A percentile compares a stretch with the other conserved stretches of the same genome.
Conservation (phyloP, 2,888 invertebrate genomes). For the Ischnus inquisitorius region DNA sequence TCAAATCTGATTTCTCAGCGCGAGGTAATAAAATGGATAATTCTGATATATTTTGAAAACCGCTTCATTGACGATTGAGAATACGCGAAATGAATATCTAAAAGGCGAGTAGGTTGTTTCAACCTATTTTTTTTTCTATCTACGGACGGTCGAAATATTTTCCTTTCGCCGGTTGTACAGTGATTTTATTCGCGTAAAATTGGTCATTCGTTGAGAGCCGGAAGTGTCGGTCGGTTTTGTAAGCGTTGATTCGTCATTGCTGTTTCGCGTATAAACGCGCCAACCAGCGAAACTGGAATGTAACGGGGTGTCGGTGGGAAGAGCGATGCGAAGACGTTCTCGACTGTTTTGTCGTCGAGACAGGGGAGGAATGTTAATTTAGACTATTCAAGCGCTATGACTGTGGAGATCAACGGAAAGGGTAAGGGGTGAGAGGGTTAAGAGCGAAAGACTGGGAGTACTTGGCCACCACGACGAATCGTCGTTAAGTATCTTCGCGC, state of each 20-base stretch:
- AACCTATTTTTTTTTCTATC: background rate
- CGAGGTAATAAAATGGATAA: too few species aligned
- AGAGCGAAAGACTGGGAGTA: constrained; percentile 4
- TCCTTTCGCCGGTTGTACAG: constrained; percentile 4
- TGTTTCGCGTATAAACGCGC: constrained; percentile 4
- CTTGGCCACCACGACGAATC: constrained; percentile 17
- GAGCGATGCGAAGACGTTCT: background rate
- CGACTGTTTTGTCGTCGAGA: constrained; percentile 1
- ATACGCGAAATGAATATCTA: background rate
- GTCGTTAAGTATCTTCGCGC: constrained; percentile 50
- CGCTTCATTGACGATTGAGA: too few species aligned
- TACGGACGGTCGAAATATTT: background rate
- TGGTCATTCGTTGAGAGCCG: constrained; percentile 21
- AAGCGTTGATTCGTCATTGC: constrained; percentile 44
- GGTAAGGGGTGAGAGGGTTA: background rate
- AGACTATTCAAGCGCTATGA: constrained; percentile 11
- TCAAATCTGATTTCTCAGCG: background rate
- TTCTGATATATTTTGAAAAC: too few species aligned
- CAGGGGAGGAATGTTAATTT: constrained; percentile 28
- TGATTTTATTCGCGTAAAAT: constrained; percentile 16
- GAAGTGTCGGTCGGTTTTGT: constrained; percentile 49
- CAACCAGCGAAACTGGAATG: background rate
- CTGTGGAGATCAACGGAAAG: background rate
- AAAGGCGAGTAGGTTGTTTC: background rate
- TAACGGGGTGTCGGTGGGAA: background rate